Base-by-base conservation (phyloP, 2,797 vertebrate species). In the Micropoecilia bifurca region DNA sequence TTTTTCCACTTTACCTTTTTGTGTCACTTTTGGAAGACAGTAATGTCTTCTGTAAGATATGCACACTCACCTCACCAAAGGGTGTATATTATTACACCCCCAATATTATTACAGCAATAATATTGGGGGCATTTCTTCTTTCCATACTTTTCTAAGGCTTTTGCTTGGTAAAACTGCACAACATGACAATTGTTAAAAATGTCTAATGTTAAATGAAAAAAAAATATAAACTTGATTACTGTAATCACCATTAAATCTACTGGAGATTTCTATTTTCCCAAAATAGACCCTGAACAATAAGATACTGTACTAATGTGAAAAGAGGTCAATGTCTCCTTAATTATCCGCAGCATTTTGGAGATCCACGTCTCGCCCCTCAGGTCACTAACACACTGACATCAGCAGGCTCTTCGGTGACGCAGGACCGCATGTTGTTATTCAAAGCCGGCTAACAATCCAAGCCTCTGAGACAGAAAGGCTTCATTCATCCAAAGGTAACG, bases 321-420 rank as follows among this genome's bases (percentile, higher is more conserved):
- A 81, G 82, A 87, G 93, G 86, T 94, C 89, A 91, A 73, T 82
- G 86, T 90, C 84, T 88, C 81, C 80, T 28, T 41, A 84, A 94
- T 89, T 93, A 91, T 95, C 93, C 91, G 91, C 91, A 94, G 80
- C 74, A 79, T 74, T 78, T 50, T 81, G 41, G 71, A 79, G 82
- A 73, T 75, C 77, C 25, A 79, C 6, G 9, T 75, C 87, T 83
- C 78, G 36, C 74, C 74, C 78, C 81, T 41, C 4, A 1, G 85
- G 55, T 91, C 90, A 90, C 79, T 91, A 85, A 90, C 85, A 89
- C 80, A 83, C 85, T 91, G 92, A 91, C 92, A 92, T 93, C 91
- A 91, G 87, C 88, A 43, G 81, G 73, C 75, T 84, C 80, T 59
- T 73, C 1, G 5, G 77, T 95, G 94, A 94, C 87, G 89, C 90